phyloP scores from a whole-genome alignment of 2,797 vertebrate species.

The Loriculus beryllinus region DNA sequence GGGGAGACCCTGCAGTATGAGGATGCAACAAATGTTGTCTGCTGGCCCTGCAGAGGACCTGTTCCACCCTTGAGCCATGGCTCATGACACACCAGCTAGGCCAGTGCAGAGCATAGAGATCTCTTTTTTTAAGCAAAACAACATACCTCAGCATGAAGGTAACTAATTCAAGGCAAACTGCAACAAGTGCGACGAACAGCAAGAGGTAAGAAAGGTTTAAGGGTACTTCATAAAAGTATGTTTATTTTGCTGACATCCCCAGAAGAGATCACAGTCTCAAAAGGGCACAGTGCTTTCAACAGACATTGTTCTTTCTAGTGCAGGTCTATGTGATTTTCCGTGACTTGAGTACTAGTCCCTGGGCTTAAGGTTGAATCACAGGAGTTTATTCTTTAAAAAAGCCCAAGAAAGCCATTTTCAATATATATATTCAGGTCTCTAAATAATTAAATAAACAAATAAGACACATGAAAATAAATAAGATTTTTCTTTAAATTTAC shows the following conservation, averaged over 20 bases:
- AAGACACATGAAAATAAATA: background rate
- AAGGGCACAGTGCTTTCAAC: background rate
- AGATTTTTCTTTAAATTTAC: background rate
- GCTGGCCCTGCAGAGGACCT: background rate
- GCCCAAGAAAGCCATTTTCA: background rate
- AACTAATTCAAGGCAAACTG: background rate
- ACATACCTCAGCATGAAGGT: background rate
- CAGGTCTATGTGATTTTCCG: background rate
- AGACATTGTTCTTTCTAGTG: background rate
- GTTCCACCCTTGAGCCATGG: background rate
- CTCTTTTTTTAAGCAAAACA: background rate
- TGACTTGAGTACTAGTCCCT: background rate
- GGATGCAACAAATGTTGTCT: background rate
- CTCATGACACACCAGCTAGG: background rate
- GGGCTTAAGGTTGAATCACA: background rate
- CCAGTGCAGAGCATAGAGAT: background rate
- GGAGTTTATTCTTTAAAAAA: background rate
- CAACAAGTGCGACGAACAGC: background rate
- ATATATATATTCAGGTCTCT: background rate
- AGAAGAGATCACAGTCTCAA: background rate
- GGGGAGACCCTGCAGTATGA: background rate
- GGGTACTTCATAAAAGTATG: background rate
- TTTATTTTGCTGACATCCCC: background rate
- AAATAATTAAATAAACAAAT: background rate
- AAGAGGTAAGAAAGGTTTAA: background rate